Conservation (phyloP, 2,797 vertebrate species). For the Protosalanx chinensis region DNA sequence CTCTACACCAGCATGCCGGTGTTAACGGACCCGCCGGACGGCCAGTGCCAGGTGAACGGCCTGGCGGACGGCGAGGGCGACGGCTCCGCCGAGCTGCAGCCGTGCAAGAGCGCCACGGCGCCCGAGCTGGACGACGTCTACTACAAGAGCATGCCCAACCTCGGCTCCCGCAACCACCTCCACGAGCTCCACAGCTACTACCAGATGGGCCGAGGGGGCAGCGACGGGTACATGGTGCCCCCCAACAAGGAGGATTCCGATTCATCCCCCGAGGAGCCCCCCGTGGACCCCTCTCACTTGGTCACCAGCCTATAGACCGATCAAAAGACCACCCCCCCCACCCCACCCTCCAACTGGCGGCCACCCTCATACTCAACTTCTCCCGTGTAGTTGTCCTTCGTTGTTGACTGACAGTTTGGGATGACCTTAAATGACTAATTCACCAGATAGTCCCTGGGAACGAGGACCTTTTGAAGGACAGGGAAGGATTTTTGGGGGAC, state of each 20-base stretch:
- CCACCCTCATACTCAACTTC: constrained; percentile 49
- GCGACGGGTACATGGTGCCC: constrained; percentile 93
- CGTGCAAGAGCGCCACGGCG: constrained; percentile 79
- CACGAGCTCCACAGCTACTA: constrained; percentile 97
- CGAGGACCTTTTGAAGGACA: too few relatives aligned
- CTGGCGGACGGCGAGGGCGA: constrained; percentile 71
- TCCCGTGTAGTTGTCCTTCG: constrained; percentile 57
- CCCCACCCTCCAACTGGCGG: background rate
- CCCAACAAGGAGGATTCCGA: constrained; percentile 86
- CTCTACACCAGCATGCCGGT: constrained; percentile 98
- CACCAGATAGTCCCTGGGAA: too few relatives aligned
- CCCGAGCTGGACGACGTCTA: constrained; percentile 90
- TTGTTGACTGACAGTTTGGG: constrained; percentile 58
- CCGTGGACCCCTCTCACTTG: constrained; percentile 92
- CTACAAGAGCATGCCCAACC: constrained; percentile 99
- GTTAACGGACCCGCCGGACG: constrained; percentile 80
- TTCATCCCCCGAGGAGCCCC: constrained; percentile 81
- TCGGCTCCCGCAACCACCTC: constrained; percentile 91
- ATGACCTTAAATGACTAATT: constrained; percentile 26
- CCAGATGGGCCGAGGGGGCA: constrained; percentile 96
- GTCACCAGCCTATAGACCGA: constrained; percentile 96
- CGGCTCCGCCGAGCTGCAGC: constrained; percentile 76
- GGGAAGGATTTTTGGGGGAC: too few relatives aligned
- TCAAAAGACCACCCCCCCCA: constrained; percentile 44
- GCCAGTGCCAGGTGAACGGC: constrained; percentile 80